Conservation (phyloP, 2,113 vertebrate species). For the Oceanites oceanicus region DNA sequence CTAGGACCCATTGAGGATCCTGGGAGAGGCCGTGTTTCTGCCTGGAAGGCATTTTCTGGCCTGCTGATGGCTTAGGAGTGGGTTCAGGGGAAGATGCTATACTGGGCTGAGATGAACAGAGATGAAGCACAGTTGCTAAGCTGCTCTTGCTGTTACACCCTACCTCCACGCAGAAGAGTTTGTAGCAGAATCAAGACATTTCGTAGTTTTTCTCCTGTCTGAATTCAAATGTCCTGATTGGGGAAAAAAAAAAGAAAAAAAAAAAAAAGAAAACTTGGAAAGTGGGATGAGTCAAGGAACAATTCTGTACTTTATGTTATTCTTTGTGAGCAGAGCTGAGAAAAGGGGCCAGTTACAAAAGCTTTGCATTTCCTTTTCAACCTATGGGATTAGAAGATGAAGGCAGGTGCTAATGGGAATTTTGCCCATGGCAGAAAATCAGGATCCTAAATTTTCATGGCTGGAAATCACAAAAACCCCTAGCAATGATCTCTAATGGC, state of each 20-base stretch:
- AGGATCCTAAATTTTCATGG: not conserved
- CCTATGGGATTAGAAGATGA: not conserved
- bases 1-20: conserved; percentile 28
- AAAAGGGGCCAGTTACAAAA: not conserved
- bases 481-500: not conserved
- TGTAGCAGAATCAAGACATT: not conserved
- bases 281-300: not conserved
- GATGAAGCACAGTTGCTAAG: not conserved
- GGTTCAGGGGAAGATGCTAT: not conserved
- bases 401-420: conserved; percentile 30
- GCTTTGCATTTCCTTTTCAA: conserved; percentile 26
- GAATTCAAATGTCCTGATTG: not conserved
- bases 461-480: not conserved
- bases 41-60: conserved; percentile 14
- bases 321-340: not conserved
- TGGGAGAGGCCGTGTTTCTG: conserved; percentile 20
- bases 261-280: not conserved
- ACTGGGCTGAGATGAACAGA: not conserved
- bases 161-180: not conserved
- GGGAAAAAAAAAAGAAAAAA: accelerated
- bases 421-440: conserved; percentile 12
- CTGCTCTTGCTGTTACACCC: not conserved
- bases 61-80: not conserved
- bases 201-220: not conserved
- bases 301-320: not conserved